These are phyloP conservation scores for Unio pictorum DNA, from an alignment of 2,888 invertebrate genomes.

Conservation along the genomic window DNA sequence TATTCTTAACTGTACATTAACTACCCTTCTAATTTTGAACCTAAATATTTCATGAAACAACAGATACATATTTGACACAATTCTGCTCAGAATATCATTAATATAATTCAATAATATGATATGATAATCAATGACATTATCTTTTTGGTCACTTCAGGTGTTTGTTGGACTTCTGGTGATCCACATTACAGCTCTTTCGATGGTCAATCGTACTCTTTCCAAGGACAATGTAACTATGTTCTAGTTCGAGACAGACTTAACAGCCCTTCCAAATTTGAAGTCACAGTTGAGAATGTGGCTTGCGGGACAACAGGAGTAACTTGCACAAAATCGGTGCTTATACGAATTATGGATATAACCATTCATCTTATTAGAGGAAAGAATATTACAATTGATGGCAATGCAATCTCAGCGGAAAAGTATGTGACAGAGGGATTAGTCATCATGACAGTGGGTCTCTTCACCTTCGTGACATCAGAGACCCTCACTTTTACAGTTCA, in stretches of 20 bases:
- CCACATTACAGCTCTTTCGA: conserved; percentile 92
- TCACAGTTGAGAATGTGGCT: conserved; percentile 86
- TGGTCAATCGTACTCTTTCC: conserved; percentile 86
- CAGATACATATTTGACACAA: no score
- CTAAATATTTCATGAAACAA: no score
- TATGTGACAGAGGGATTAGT: conserved; percentile 33
- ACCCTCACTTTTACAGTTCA: conserved; percentile 81
- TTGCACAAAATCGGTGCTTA: conserved; percentile 80
- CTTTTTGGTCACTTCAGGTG: conserved; percentile 20
- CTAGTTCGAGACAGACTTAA: conserved; percentile 25
- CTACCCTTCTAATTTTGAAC: no score
- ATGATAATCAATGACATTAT: background rate
- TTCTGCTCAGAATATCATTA: no score
- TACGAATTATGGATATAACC: conserved; percentile 28
- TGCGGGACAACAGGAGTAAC: conserved; percentile 89
- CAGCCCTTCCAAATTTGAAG: conserved; percentile 73
- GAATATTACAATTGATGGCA: conserved; percentile 45
- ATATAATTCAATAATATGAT: no score
- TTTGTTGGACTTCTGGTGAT: conserved; percentile 89
- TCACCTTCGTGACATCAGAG: conserved; percentile 24
- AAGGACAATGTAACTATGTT: conserved; percentile 90
- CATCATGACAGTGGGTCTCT: conserved; percentile 29
- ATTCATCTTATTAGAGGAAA: conserved; percentile 49
- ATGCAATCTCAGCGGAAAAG: conserved; percentile 31
- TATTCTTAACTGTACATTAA: no score